These are phyloP conservation scores for Pedetes capensis DNA, from an alignment of 2,113 vertebrate species.

Conservation along the genomic window DNA sequence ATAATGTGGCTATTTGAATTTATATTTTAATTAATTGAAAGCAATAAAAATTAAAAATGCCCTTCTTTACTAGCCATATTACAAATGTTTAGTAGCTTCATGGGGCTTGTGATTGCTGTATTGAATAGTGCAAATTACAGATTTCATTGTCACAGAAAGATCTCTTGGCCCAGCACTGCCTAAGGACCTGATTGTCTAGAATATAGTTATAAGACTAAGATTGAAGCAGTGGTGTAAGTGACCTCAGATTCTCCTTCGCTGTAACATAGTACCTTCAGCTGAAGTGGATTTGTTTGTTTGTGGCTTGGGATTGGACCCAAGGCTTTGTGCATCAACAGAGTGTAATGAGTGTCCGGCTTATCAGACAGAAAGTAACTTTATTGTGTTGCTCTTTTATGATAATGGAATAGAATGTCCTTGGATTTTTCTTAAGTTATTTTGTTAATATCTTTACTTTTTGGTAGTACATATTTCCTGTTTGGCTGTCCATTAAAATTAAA, in stretches of 20 bases:
- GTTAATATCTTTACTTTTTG: conserved; percentile 14
- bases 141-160: background rate
- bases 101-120: background rate
- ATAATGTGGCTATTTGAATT: background rate
- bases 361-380: background rate
- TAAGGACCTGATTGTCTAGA: background rate
- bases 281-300: no score
- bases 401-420: background rate
- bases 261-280: background rate
- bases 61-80: background rate
- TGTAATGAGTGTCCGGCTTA: background rate
- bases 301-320: no score
- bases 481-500: background rate
- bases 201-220: background rate
- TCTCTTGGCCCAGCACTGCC: background rate
- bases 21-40: conserved; percentile 36
- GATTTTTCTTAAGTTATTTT: background rate
- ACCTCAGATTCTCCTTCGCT: background rate
- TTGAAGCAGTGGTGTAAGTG: background rate
- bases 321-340: no score
- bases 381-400: background rate
- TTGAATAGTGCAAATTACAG: background rate
- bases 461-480: background rate
- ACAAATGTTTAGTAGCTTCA: background rate
- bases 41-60: background rate